phyloP scores from a whole-genome alignment of 1,140 invertebrate species.

The Gryon sp. region DNA sequence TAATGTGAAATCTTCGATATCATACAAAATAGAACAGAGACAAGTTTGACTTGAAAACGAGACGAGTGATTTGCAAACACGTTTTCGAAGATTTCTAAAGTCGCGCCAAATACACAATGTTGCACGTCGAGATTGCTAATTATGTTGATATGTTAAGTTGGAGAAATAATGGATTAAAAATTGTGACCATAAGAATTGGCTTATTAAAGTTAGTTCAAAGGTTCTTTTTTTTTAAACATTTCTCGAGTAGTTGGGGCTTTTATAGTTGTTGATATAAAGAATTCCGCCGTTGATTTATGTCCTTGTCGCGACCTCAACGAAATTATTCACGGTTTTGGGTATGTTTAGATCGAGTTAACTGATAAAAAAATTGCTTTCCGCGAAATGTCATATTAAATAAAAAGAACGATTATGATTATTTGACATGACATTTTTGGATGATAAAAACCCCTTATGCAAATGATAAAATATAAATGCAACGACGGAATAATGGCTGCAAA shows the following conservation, averaged over 20 bases:
- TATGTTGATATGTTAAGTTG: slow-evolving; percentile 18
- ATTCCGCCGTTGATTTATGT: slow-evolving; percentile 36
- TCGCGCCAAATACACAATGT: slow-evolving; percentile 29
- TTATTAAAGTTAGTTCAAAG: no score
- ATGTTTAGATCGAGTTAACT: slow-evolving; percentile 4
- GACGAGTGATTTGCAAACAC: slow-evolving; percentile 22
- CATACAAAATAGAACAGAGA: slow-evolving; percentile 25
- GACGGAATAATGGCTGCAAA: background rate
- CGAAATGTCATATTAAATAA: background rate
- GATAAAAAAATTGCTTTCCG: slow-evolving; percentile 20
- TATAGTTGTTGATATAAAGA: slow-evolving; percentile 15
- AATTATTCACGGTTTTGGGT: slow-evolving; percentile 26
- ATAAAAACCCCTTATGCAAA: no score
- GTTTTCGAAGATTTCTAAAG: slow-evolving; percentile 29
- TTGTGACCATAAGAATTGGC: background rate
- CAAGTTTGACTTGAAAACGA: slow-evolving; percentile 19
- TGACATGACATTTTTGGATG: slow-evolving; percentile 1
- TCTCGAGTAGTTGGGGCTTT: background rate
- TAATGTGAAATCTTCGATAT: no score
- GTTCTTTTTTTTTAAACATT: no score
- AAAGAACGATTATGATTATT: background rate
- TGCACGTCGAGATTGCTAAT: slow-evolving; percentile 37
- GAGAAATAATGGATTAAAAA: slow-evolving; percentile 18
- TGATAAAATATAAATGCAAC: background rate
- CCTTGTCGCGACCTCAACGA: slow-evolving; percentile 10